phyloP scores from a whole-genome alignment of 2,888 invertebrate genomes.

The Hirudinaria manillensis region DNA sequence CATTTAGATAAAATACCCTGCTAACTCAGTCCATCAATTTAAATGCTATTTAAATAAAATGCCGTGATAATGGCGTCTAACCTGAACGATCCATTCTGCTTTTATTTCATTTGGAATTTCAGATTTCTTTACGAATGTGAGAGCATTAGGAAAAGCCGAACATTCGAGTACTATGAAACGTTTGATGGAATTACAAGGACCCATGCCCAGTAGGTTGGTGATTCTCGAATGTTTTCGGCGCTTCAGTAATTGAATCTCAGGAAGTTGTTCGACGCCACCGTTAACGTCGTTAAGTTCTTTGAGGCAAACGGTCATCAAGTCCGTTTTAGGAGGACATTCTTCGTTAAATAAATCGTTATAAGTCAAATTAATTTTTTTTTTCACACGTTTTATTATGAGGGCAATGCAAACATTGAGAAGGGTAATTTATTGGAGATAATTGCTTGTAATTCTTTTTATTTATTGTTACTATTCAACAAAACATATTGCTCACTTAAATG shows the following conservation, averaged over 20 bases:
- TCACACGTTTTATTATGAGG: no score
- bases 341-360: not conserved
- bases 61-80: not conserved
- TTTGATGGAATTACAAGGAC: not conserved
- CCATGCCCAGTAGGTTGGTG: not conserved
- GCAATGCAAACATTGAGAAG: not conserved
- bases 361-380: no score
- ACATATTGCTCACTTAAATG: not conserved
- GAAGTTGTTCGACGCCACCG: not conserved
- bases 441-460: not conserved
- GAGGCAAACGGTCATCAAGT: not conserved
- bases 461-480: not conserved
- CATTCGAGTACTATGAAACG: not conserved
- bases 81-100: slow-evolving; percentile 1
- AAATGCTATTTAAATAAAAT: no score
- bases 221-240: not conserved
- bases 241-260: not conserved
- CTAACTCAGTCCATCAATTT: no score
- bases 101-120: no score
- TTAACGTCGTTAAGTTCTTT: not conserved
- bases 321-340: not conserved
- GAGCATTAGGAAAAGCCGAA: not conserved
- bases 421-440: not conserved
- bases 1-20: no score
- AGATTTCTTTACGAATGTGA: not conserved